phyloP scores from a whole-genome alignment of 2,113 vertebrate genomes.

The Isichthys henryi region DNA sequence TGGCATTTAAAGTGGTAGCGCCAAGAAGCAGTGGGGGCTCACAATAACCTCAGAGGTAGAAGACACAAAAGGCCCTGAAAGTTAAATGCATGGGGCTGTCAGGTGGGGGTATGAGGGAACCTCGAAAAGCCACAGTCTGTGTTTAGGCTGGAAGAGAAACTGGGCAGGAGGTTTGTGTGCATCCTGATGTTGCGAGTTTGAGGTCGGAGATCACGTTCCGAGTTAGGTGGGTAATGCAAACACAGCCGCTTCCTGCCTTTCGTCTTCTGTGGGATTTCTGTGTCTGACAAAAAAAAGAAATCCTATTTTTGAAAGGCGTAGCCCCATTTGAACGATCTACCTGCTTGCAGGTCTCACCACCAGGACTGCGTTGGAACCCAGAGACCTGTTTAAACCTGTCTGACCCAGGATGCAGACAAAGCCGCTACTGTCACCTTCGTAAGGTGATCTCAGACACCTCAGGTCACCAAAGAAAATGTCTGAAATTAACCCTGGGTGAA shows the following conservation, averaged over 20 bases:
- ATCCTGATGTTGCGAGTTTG: not conserved
- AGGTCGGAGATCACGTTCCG: slow-evolving; percentile 12
- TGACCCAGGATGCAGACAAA: not conserved
- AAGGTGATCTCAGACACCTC: not conserved
- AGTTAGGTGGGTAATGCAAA: not conserved
- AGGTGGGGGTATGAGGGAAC: not conserved
- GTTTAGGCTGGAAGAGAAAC: slow-evolving; percentile 39
- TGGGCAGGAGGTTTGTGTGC: slow-evolving; percentile 30
- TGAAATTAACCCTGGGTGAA: not conserved
- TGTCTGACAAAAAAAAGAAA: not conserved
- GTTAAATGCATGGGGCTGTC: not conserved
- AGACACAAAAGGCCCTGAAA: not conserved
- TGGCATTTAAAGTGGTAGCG: no score
- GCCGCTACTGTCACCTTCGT: not conserved
- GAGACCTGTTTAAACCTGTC: not conserved
- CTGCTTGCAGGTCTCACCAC: not conserved
- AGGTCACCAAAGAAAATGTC: not conserved
- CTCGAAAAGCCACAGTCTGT: slow-evolving; percentile 22
- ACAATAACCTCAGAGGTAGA: not conserved
- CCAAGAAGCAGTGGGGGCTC: not conserved
- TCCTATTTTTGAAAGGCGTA: not conserved
- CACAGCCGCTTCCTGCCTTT: not conserved
- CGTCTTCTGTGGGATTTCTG: not conserved
- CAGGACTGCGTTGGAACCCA: not conserved
- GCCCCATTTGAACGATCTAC: not conserved